phyloP scores from a whole-genome alignment of 1,140 invertebrate genomes.

The Drosophila burlai region DNA sequence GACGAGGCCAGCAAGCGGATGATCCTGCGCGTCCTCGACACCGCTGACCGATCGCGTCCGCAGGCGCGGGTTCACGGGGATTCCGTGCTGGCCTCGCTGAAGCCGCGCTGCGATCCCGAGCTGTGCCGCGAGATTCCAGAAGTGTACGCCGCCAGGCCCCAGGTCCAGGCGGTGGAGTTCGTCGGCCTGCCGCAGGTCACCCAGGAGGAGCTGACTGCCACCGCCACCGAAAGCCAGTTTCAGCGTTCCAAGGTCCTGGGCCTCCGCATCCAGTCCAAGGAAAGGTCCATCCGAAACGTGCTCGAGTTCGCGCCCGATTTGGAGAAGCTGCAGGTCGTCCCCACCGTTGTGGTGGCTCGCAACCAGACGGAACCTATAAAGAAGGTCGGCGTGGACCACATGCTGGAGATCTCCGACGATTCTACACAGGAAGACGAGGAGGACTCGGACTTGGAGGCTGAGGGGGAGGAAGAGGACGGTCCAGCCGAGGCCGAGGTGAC shows the following conservation, averaged over 20 bases:
- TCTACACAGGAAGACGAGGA: slow-evolving; percentile 10
- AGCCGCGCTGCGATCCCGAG: slow-evolving; percentile 21
- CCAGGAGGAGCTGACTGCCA: slow-evolving; percentile 37
- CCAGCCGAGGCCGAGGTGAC: not conserved
- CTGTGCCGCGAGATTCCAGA: slow-evolving; percentile 40
- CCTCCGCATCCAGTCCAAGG: slow-evolving; percentile 23
- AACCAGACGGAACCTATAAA: not conserved
- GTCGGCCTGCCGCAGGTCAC: slow-evolving; percentile 56
- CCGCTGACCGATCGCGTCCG: slow-evolving; percentile 42
- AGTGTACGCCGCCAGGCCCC: slow-evolving; percentile 40
- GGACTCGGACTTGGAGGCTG: not conserved
- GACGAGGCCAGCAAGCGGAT: slow-evolving; percentile 60
- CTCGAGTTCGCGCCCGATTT: slow-evolving; percentile 59
- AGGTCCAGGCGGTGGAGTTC: slow-evolving; percentile 36
- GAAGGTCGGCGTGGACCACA: not conserved
- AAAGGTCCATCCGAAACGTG: slow-evolving; percentile 40
- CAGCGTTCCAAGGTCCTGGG: slow-evolving; percentile 42
- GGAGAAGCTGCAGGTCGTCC: slow-evolving; percentile 47
- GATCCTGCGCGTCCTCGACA: slow-evolving; percentile 58
- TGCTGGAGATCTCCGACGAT: slow-evolving; percentile 14
- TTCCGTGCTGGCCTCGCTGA: slow-evolving; percentile 8
- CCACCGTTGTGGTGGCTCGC: not conserved
- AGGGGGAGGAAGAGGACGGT: not conserved
- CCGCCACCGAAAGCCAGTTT: slow-evolving; percentile 28
- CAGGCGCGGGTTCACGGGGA: not conserved